A percentile compares a stretch with the other conserved stretches of the same genome.
Evolutionary conservation across 2,797 vertebrate genomes (phyloP).

Genomic region (Dryobates pubescens): DNA sequence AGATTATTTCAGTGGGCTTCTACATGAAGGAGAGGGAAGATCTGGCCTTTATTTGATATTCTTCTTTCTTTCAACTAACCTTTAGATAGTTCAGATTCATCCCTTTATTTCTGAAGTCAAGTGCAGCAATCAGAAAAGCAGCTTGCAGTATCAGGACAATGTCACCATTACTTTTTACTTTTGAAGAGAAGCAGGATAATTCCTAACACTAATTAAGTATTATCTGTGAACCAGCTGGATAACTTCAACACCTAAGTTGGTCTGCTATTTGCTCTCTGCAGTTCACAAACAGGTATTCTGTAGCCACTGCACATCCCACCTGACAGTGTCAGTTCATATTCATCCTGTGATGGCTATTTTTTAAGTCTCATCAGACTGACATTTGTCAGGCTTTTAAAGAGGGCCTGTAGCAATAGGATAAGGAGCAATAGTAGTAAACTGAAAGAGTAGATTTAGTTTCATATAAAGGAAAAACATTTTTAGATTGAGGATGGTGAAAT

Average conservation of each 20-base stretch:
- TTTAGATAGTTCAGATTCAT: constrained; percentile 46
- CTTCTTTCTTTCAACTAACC: constrained; percentile 57
- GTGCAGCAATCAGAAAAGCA: constrained; percentile 39
- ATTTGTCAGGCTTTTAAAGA: background rate
- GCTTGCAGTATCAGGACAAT: background rate
- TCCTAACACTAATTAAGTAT: background rate
- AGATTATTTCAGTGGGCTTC: background rate
- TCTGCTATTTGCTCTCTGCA: background rate
- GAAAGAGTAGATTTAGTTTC: background rate
- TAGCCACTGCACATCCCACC: background rate
- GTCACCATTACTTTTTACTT: background rate
- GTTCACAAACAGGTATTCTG: rapidly evolving
- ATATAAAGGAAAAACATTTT: background rate
- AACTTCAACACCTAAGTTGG: background rate
- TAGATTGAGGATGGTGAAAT: background rate
- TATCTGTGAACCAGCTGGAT: background rate
- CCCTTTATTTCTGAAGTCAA: constrained; percentile 23
- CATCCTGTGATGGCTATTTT: background rate
- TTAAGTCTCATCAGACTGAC: background rate
- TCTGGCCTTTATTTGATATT: background rate
- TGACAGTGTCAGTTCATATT: background rate
- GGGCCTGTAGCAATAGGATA: rapidly evolving
- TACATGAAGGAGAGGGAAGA: background rate
- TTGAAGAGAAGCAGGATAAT: background rate
- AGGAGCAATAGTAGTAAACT: background rate